Evolutionary conservation across 2,113 vertebrate genomes (phyloP), one percentile per base, ranked within the genome.

Genomic region (Corythornis cristatus): DNA sequence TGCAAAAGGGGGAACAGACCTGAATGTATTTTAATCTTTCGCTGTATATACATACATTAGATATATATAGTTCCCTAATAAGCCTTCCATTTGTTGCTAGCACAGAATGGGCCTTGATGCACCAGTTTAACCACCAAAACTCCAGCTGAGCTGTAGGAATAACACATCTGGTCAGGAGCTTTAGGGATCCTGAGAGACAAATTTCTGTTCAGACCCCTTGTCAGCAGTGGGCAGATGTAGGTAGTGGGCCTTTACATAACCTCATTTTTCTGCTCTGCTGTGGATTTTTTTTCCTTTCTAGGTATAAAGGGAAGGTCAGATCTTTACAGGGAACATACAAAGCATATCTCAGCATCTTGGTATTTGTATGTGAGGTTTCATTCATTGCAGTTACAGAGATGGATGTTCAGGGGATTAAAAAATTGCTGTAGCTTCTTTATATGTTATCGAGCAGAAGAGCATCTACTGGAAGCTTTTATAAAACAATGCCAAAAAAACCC

Each of bases 1-100:
- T 72, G 81, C 66, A 88, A 48, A 67, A 75, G 45, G 62, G 26
- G 75, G 53, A 88, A 87, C 77, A 71, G 50, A 25, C 76, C 91
- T 88, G 68, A 90, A 58, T 74, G 23, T 81, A 60, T 90, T 93
- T 88, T 66, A 25, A n/a, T 84, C 88, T 94, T 92, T 83, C 80
- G 60, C 65, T 84, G 19, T 89, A 50, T 89, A 58, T 89, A 53
- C 64, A 56, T 83, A 25, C 70, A 80, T 92, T 80, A 68, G 45
- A 83, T 60, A 90, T 70, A 90, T 77, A 54, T 74, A 81, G 68
- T 81, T 88, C 77, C 65, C 83, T 81, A 71, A 74, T 86, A 91
- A 93, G 35, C 33, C 42, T 64, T 89, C n/a, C 45, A 17, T 78
- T 89, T 93, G 57, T 90, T 93, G 35, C 70, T 81, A 74, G 73